phyloP scores from a whole-genome alignment of 1,140 invertebrate genomes.

The Drosophila repletoides region DNA sequence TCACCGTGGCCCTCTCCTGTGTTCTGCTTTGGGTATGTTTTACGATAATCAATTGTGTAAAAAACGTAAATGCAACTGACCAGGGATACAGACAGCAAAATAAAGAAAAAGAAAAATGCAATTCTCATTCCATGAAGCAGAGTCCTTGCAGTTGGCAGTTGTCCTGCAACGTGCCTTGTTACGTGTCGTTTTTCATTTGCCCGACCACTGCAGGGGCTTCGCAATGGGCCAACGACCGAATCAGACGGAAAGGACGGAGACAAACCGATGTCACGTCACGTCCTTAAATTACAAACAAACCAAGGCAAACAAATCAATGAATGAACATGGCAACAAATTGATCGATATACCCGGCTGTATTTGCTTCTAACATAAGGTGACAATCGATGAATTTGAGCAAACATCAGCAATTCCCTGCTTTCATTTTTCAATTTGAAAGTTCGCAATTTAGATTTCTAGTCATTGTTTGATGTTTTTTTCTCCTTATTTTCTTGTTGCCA shows the following conservation, averaged over 20 bases:
- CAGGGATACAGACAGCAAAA: conserved; percentile 5
- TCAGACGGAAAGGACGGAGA: background rate
- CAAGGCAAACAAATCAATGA: conserved; percentile 63
- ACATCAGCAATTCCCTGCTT: background rate
- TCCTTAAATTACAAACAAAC: conserved; percentile 70
- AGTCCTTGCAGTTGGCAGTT: conserved; percentile 11
- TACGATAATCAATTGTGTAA: conserved; percentile 68
- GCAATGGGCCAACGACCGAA: conserved; percentile 21
- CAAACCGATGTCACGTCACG: conserved; percentile 60
- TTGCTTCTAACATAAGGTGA: conserved; percentile 60
- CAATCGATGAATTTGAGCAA: conserved; percentile 30
- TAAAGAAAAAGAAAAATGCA: conserved; percentile 26
- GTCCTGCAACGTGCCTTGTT: conserved; percentile 38
- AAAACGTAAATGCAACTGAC: conserved; percentile 53
- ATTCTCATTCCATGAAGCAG: conserved; percentile 13
- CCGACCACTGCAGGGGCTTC: conserved; percentile 76
- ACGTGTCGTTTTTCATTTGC: conserved; percentile 77
- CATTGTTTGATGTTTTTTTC: conserved; percentile 19
- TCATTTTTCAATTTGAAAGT: background rate
- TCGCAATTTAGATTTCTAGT: background rate
- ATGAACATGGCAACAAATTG: conserved; percentile 51
- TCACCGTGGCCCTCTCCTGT: background rate
- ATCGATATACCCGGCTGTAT: conserved; percentile 61
- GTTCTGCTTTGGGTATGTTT: conserved; percentile 40
- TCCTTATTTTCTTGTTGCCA: conserved; percentile 41